Evolutionary conservation across 2,113 vertebrate genomes (phyloP).

Genomic region (Sclerurus mexicanus): DNA sequence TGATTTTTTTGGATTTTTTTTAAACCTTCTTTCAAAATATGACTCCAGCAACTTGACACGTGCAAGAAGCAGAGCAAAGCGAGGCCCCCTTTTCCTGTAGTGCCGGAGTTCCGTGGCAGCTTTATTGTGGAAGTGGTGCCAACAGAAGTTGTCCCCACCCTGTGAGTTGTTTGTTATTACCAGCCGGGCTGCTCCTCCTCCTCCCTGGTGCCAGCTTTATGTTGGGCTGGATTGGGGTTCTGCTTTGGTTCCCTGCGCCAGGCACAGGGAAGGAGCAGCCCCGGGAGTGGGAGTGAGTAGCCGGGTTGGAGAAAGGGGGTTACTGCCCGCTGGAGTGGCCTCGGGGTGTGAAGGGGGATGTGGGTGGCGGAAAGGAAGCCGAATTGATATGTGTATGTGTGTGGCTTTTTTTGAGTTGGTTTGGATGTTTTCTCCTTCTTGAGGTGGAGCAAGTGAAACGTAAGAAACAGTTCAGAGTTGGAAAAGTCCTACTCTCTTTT

Average conservation of each 20-base stretch:
- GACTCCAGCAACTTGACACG: neutral
- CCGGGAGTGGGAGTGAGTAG: neutral
- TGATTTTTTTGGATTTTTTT: neutral
- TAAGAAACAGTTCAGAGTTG: neutral
- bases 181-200: conserved; percentile 5
- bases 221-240: neutral
- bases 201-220: neutral
- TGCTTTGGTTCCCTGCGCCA: neutral
- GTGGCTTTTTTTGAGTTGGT: too few relatives aligned
- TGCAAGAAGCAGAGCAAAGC: neutral
- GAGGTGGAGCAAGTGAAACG: neutral
- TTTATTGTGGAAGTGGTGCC: neutral
- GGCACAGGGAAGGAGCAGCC: neutral
- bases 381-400: neutral
- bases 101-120: neutral
- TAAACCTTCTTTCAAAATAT: neutral
- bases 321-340: neutral
- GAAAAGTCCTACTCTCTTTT: neutral
- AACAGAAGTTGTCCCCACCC: conserved; percentile 1
- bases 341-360: accelerated
- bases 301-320: neutral
- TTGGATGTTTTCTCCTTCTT: neutral
- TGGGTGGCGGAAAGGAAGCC: neutral
- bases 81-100: neutral
- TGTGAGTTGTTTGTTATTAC: neutral